Percentiles rank a stretch among this genome's conserved stretches.
Evolutionary conservation across 2,113 vertebrate species (phyloP).

Genomic region (Chrysochloris asiatica): DNA sequence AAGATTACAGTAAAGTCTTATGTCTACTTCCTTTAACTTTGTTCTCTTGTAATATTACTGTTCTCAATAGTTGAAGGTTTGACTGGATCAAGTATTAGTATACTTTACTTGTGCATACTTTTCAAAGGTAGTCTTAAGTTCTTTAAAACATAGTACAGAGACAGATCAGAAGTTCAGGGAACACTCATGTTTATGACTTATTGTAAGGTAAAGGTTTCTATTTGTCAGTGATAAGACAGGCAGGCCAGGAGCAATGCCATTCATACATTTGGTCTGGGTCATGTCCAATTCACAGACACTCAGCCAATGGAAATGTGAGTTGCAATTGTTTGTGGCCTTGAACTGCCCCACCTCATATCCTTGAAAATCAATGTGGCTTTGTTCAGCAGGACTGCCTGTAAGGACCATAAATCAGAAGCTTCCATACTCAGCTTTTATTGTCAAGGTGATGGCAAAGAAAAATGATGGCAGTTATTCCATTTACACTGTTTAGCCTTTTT

Average conservation of each 20-base stretch:
- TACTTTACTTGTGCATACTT: constrained; percentile 76
- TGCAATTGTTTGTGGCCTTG: constrained; percentile 73
- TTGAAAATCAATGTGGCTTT: constrained; percentile 77
- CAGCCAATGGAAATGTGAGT: constrained; percentile 60
- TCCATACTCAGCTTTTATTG: constrained; percentile 66
- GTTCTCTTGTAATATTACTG: constrained; percentile 41
- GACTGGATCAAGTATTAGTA: constrained; percentile 68
- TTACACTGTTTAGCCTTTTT: constrained; percentile 66
- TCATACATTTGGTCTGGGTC: constrained; percentile 74
- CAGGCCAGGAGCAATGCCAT: constrained; percentile 57
- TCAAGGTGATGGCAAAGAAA: constrained; percentile 76
- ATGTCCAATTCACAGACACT: constrained; percentile 68
- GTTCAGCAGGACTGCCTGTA: constrained; percentile 68
- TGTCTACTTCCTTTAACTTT: constrained; percentile 39
- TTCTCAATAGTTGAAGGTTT: constrained; percentile 62
- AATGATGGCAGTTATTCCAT: constrained; percentile 72
- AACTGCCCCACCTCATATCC: constrained; percentile 64
- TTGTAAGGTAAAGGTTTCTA: constrained; percentile 60
- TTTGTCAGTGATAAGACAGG: constrained; percentile 68
- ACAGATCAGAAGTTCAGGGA: constrained; percentile 71
- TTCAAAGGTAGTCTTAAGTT: constrained; percentile 77
- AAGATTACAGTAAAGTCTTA: not conserved
- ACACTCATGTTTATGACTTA: constrained; percentile 20
- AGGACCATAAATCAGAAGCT: constrained; percentile 76
- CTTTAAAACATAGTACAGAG: not conserved